These are phyloP conservation scores for Galeruca laticollis DNA, from an alignment of 2,888 invertebrate species.

Conservation along the genomic window DNA sequence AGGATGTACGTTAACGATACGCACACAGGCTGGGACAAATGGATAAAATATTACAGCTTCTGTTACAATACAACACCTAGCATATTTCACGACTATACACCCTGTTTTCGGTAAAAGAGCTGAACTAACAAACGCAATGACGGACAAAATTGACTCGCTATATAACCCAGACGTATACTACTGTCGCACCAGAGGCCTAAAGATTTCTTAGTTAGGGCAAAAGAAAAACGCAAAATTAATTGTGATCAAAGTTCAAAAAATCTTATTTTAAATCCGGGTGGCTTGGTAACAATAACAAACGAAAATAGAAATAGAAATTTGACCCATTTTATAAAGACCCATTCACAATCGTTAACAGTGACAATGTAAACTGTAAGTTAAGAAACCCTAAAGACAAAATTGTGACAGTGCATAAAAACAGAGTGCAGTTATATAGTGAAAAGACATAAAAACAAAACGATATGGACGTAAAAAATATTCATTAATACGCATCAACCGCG, in stretches of 20 bases:
- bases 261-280: neutral
- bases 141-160: neutral
- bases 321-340: neutral
- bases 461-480: too few species aligned
- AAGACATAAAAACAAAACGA: too few species aligned
- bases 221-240: neutral
- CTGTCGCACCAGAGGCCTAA: neutral
- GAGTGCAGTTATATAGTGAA: too few species aligned
- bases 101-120: neutral
- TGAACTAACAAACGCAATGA: neutral
- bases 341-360: neutral
- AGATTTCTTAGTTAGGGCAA: too few species aligned
- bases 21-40: neutral
- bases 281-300: neutral
- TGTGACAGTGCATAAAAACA: too few species aligned
- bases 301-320: neutral
- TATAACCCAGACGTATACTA: neutral
- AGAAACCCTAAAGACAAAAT: too few species aligned
- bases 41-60: neutral
- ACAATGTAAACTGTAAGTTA: too few species aligned
- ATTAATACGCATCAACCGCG: too few species aligned
- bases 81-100: neutral
- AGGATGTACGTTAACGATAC: too few species aligned
- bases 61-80: neutral
- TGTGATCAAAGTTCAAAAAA: neutral